Base-by-base conservation (phyloP, 2,888 invertebrate genomes). In the Spilarctia lutea region DNA sequence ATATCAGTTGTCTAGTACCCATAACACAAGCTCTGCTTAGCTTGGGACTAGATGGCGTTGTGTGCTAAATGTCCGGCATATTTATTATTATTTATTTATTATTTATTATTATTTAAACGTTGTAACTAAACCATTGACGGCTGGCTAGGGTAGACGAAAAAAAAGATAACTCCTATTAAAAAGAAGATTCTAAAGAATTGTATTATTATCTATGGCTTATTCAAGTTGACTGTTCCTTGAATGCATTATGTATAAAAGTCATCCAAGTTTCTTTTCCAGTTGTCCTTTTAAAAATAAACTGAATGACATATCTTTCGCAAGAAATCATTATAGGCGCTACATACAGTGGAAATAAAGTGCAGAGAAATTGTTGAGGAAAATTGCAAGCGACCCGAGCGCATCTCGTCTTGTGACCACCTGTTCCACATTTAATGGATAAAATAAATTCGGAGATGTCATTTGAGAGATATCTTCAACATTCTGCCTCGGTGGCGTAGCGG, bases 331-430 rank as follows among this genome's bases (percentile, higher is more conserved):
- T 30, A 30, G 27, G 42, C 45, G 30, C 45, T 30, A 1, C 3
- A 20, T 30, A 33, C 20, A 68, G 33, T 20, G 48, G n/a, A 72
- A 81, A 81, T 83, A 85, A 80, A 81, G 82, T 83, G 83, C 82
- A 79, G 77, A 77, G 76, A 75, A 76, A 81, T 83, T 81, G 81
- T 81, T 76, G 79, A 78, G 79, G 67, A 79, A 83, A 83, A 83
- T 83, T 78, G 85, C 78, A 78, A 79, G 78, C 76, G 74, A 85
- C 42, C 16, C 67, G 60, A 72, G 67, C 30, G 67, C 42, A 56
- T n/a, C 63, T 30, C 3, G 56, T 52, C 8, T 24, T 42, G 60
- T 52, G 39, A 72, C 72, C 56, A 72, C 52, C 27, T 33, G 52
- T 66, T 35, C 65, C 7, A 52, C 27, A 10, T 39, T 66, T 27